Percentiles rank a stretch among this genome's conserved stretches.
These are phyloP conservation scores for Abrostola tripartita DNA, from an alignment of 2,888 invertebrate species.

Conservation along the genomic window DNA sequence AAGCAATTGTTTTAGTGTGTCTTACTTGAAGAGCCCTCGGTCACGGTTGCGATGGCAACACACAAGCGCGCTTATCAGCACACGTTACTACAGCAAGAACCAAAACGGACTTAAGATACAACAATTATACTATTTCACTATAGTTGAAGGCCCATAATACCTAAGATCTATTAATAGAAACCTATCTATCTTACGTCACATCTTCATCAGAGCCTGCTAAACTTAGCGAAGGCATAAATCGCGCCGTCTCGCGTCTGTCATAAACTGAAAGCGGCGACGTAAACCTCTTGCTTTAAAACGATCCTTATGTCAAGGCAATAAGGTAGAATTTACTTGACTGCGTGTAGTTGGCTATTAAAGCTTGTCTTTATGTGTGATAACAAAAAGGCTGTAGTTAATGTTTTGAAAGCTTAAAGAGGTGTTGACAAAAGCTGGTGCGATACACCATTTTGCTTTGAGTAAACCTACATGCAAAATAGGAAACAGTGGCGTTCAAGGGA, in stretches of 20 bases:
- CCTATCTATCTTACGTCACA: slow-evolving; percentile 14
- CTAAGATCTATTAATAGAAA: neutral
- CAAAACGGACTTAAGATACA: no score
- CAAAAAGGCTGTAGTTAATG: slow-evolving; percentile 39
- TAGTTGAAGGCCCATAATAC: neutral
- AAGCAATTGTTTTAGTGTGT: no score
- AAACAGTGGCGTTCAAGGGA: no score
- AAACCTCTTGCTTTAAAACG: slow-evolving; percentile 46
- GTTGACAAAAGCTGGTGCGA: slow-evolving; percentile 12
- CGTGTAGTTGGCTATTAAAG: slow-evolving; percentile 33
- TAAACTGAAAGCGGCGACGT: slow-evolving; percentile 41
- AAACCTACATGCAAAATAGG: no score
- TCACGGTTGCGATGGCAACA: no score
- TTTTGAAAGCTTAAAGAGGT: slow-evolving; percentile 28
- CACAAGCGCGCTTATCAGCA: no score
- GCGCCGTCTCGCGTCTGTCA: slow-evolving; percentile 16
- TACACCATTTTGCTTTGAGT: neutral
- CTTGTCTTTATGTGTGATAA: slow-evolving; percentile 41
- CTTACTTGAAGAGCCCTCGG: no score
- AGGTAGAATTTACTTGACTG: slow-evolving; percentile 35
- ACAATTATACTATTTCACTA: no score
- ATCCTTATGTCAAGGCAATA: slow-evolving; percentile 39
- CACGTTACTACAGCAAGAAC: no score
- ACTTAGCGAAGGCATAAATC: slow-evolving; percentile 42
- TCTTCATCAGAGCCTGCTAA: slow-evolving; percentile 30